Percentiles rank a stretch among this genome's conserved stretches.
These are phyloP conservation scores for Lates japonicus DNA, from an alignment of 2,797 vertebrate genomes.

Conservation along the genomic window DNA sequence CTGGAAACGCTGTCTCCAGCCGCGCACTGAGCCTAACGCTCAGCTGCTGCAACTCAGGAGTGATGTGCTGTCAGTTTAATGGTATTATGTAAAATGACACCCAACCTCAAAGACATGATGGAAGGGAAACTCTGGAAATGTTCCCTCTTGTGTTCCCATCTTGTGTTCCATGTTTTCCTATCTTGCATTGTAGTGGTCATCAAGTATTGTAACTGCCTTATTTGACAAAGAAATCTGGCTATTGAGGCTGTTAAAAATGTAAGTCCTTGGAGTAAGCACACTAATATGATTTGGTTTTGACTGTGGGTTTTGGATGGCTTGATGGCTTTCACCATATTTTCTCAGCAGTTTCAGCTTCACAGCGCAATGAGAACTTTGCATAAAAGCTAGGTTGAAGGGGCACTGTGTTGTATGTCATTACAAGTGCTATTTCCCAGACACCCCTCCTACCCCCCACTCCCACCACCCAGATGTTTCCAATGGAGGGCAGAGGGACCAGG, in stretches of 20 bases:
- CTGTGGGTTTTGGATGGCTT: neutral
- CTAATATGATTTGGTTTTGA: neutral
- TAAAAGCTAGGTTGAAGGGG: constrained; percentile 48
- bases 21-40: constrained; percentile 21
- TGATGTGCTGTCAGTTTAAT: constrained; percentile 52
- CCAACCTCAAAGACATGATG: constrained; percentile 42
- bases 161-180: too few species aligned
- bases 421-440: constrained; percentile 68
- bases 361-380: constrained; percentile 54
- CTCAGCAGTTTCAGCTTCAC: constrained; percentile 43
- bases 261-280: neutral
- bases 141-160: neutral
- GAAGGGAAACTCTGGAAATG: constrained; percentile 12
- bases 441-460: constrained; percentile 58
- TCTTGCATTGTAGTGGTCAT: neutral
- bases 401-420: constrained; percentile 65
- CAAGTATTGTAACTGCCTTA: neutral
- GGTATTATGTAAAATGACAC: constrained; percentile 49
- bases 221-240: neutral
- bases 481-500: constrained; percentile 63
- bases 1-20: constrained; percentile 30
- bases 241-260: neutral
- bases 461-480: constrained; percentile 83
- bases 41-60: constrained; percentile 39
- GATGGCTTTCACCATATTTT: constrained; percentile 40